Percentiles rank a stretch among this genome's conserved stretches.
Conservation (phyloP, 2,113 vertebrate genomes). For the Actenoides hombroni region DNA sequence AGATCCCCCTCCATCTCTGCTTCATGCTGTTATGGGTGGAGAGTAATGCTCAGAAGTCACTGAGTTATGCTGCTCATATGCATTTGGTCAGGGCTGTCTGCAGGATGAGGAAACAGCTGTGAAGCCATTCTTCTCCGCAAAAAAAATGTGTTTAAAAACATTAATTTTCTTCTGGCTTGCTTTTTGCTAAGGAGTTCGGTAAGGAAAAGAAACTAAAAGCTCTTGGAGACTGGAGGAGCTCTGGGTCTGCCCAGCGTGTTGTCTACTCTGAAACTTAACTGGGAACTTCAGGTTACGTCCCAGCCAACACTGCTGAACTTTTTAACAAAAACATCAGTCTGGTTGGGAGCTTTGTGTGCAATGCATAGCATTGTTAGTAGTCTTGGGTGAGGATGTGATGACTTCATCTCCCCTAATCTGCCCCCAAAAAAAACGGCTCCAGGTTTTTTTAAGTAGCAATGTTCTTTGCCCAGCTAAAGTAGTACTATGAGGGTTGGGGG, state of each 20-base stretch:
- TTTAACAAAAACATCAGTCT: not conserved
- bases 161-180: not conserved
- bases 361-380: not conserved
- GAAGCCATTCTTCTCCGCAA: not conserved
- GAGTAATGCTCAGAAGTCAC: not conserved
- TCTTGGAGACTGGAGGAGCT: not conserved
- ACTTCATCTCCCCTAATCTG: not conserved
- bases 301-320: not conserved
- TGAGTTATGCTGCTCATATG: not conserved
- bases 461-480: not conserved
- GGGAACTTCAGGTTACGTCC: not conserved
- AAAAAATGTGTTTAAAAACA: not conserved
- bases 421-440: not conserved
- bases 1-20: not conserved
- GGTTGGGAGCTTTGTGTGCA: not conserved
- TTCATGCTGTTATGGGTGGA: not conserved
- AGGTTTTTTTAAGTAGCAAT: not conserved
- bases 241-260: not conserved
- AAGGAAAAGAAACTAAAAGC: not conserved
- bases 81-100: not conserved
- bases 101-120: not conserved
- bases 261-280: not conserved
- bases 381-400: not conserved
- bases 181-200: not conserved
- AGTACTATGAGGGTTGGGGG: not conserved